Evolutionary conservation across 2,113 vertebrate species (phyloP), one percentile per base, ranked within the genome.

Genomic region (Collichthys lucidus): DNA sequence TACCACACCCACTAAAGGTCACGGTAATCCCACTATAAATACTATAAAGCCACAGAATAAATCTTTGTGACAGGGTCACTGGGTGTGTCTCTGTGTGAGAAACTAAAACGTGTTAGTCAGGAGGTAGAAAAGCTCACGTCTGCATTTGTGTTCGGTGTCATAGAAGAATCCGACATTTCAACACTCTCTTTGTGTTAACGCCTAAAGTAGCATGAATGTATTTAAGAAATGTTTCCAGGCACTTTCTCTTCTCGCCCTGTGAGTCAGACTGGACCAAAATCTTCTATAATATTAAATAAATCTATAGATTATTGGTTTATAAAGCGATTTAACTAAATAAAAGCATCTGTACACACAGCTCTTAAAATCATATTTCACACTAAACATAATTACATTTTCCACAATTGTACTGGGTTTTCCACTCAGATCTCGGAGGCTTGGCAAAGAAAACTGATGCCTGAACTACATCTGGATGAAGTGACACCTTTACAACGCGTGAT

Each of bases 71-170:
- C 46, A 74, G 50, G 16, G 42, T 52, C 31, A 42, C 35, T 47
- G 78, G 86, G 82, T 62, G 79, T 80, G 73, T 1, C 75, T 14
- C 15, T 61, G 53, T 50, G n/a, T 26, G 2, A 50, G 46, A 55
- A 69, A 72, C 3, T 17, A 11, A 4, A 26, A 55, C 15, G 35
- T 22, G 49, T 74, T 42, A 71, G 46, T 85, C 59, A 75, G 50
- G 52, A 65, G 56, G 42, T 68, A 26, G 42, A 14, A 8, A 11
- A 53, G 2, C 1, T n/a, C 10, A 26, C 4, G 3, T 11, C n/a
- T 3, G 14, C 12, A 24, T n/a, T 44, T 42, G 31, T 22, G 42
- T 47, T 8, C 17, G 26, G n/a, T 11, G 5, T 19, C 46, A 24
- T 16, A 4, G 0, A 53, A 24, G 31, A 63, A 20, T 53, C 31